Evolutionary conservation across 2,888 invertebrate genomes (phyloP), one percentile per base, ranked within the genome.

Genomic region (Hyposoter didymator): DNA sequence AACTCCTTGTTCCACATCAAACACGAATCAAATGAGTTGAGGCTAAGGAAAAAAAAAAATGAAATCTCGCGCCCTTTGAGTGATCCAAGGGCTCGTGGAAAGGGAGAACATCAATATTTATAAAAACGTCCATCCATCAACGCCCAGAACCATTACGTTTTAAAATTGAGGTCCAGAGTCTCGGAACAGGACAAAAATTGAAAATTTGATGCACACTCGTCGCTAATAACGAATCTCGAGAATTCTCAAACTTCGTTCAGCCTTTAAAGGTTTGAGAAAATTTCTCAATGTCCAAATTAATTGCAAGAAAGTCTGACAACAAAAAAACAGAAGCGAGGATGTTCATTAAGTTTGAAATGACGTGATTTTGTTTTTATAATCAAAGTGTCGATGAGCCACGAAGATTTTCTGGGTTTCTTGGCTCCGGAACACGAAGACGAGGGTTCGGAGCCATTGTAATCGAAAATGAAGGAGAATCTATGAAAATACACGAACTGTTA

Each of bases 41-140:
- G 28, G 69, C 19, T 59, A 52, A 69, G 35, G 22, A 72, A 59
- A 81, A 5, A 43, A 22, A 80, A 80, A 76, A 76, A 72, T 43
- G 78, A 80, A 76, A 80, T 74, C 82, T 79, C 74, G 52, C 78
- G 78, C 84, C 82, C 76, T 69, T 78, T 45, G 49, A 55, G 70
- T 22, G 70, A 52, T 67, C n/a, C 67, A 12, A 39, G 22, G 67
- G 35, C 69, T 49, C 49, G 22, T 55, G 14, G 59, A 35, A 72
- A 74, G 35, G 47, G 62, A 59, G 66, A 49, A 89, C 88, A 87
- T 87, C 55, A 55, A 90, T 91, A 90, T 90, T 90, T 90, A 87
- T 89, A 86, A 88, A 88, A 87, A 85, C 81, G 66, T 67, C 86
- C 79, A 89, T 89, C 84, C 76, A 89, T 90, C 89, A 89, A 85